Evolutionary conservation across 2,113 vertebrate genomes (phyloP).

Genomic region (Tetrax tetrax): DNA sequence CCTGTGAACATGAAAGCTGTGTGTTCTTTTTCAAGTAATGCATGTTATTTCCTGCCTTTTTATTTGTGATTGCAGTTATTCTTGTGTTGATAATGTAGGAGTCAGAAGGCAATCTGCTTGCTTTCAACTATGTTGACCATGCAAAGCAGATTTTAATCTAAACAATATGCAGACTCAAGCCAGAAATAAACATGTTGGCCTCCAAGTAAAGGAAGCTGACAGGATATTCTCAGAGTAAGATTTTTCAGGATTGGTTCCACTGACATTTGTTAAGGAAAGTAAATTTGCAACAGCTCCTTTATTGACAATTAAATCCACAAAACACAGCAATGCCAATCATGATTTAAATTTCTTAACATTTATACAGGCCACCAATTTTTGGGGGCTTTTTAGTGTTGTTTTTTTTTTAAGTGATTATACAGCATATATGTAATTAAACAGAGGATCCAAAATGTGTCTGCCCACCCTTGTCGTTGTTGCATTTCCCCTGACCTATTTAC

Average conservation of each 20-base stretch:
- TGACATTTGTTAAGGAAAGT: background rate
- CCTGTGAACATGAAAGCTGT: background rate
- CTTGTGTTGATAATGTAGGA: background rate
- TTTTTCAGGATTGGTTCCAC: background rate
- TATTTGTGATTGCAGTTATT: conserved; percentile 12
- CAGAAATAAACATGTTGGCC: conserved; percentile 5
- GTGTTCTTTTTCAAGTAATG: background rate
- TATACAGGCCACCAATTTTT: background rate
- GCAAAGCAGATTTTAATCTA: conserved; percentile 38
- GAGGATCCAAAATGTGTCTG: background rate
- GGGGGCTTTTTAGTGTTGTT: background rate
- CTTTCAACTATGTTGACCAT: conserved; percentile 18
- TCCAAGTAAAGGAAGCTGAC: background rate
- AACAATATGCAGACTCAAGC: conserved; percentile 22
- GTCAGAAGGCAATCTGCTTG: background rate
- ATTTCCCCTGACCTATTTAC: background rate
- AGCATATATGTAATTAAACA: background rate
- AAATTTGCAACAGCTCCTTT: background rate
- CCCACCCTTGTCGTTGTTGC: background rate
- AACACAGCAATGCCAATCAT: background rate
- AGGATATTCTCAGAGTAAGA: background rate
- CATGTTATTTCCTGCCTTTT: conserved; percentile 49
- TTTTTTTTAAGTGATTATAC: background rate
- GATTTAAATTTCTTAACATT: background rate
- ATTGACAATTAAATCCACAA: background rate